Percentiles rank a stretch among this genome's conserved stretches.
Evolutionary conservation across 2,888 invertebrate genomes (phyloP).

Genomic region (Drosophila sordidula): DNA sequence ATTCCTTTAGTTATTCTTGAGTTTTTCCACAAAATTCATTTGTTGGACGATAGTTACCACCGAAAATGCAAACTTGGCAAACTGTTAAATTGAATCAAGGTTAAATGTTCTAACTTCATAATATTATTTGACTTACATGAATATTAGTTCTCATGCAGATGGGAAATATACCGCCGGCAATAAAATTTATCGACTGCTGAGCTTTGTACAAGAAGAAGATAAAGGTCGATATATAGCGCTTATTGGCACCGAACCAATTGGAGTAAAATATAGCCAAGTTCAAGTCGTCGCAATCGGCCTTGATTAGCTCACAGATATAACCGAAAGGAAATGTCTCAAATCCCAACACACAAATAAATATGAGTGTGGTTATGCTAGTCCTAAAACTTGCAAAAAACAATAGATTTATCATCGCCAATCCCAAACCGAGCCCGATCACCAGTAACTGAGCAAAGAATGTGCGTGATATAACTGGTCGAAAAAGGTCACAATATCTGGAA

Average conservation of each 20-base stretch:
- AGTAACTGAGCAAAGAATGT: slow-evolving; percentile 53
- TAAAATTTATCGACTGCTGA: slow-evolving; percentile 37
- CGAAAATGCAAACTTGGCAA: slow-evolving; percentile 58
- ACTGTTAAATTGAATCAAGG: slow-evolving; percentile 16
- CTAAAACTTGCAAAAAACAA: slow-evolving; percentile 44
- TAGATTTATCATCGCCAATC: slow-evolving; percentile 41
- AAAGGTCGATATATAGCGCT: slow-evolving; percentile 45
- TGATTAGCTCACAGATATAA: slow-evolving; percentile 46
- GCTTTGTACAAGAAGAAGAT: slow-evolving; percentile 35
- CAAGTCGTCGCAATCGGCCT: slow-evolving; percentile 36
- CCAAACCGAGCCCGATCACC: slow-evolving; percentile 46
- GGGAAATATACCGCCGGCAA: slow-evolving; percentile 41
- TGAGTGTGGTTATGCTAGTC: slow-evolving; percentile 8
- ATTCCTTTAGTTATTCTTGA: slow-evolving; percentile 1
- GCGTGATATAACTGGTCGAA: slow-evolving; percentile 44
- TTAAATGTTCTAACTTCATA: background rate
- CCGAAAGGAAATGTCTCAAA: slow-evolving; percentile 56
- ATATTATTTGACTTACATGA: slow-evolving; percentile 20
- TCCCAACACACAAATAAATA: slow-evolving; percentile 20
- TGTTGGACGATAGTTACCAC: slow-evolving; percentile 52
- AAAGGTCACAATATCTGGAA: slow-evolving; percentile 38
- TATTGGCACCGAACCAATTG: slow-evolving; percentile 36
- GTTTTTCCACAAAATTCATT: slow-evolving; percentile 44
- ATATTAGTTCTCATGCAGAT: slow-evolving; percentile 44
- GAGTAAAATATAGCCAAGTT: slow-evolving; percentile 41